Evolutionary conservation across 2,113 vertebrate genomes (phyloP).

Genomic region (Dasyprocta punctata): DNA sequence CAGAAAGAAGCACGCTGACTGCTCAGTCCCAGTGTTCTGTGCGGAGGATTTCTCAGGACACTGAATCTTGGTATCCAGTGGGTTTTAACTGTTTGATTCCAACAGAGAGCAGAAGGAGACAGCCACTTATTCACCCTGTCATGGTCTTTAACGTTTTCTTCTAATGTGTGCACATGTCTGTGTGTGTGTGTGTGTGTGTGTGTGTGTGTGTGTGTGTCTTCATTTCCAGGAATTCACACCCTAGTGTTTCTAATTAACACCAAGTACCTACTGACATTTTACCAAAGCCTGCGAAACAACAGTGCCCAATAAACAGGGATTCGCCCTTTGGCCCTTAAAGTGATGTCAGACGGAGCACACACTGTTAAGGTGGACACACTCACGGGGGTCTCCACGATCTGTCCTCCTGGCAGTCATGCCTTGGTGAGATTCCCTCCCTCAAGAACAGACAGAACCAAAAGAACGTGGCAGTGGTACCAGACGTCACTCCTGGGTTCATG

Average conservation of each 20-base stretch:
- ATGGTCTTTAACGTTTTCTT: neutral
- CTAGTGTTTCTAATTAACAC: neutral
- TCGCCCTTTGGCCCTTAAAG: neutral
- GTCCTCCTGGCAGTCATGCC: neutral
- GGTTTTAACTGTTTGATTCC: neutral
- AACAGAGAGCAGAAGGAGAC: neutral
- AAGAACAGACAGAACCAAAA: neutral
- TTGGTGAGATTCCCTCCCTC: neutral
- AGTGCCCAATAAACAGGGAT: neutral
- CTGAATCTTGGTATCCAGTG: neutral
- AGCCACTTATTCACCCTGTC: neutral
- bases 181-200: neutral
- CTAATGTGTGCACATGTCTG: neutral
- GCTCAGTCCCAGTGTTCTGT: neutral
- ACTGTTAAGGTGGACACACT: accelerated
- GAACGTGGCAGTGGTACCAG: neutral
- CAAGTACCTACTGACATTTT: neutral
- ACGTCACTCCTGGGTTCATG: neutral
- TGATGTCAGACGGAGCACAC: neutral
- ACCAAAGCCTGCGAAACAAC: neutral
- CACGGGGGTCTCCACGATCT: neutral
- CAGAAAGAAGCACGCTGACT: neutral
- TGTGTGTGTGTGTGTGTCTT: accelerated
- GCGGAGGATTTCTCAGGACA: neutral
- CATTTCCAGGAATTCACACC: neutral